Evolutionary conservation across 1,140 invertebrate genomes (phyloP), one percentile per base, ranked within the genome.

Genomic region (Ganaspis sp.): DNA sequence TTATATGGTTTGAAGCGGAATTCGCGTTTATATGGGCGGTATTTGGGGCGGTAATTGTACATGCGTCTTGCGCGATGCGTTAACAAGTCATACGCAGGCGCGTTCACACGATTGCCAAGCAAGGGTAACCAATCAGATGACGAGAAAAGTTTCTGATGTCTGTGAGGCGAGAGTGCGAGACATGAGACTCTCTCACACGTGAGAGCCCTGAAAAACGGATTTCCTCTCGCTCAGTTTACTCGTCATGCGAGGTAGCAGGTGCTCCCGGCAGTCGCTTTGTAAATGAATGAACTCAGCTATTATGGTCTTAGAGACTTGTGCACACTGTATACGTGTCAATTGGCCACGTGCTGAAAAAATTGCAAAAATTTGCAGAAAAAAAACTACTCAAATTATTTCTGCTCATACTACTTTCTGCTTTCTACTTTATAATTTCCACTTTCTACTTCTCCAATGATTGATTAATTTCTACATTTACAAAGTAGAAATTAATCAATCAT

Each of bases 1-100:
- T 87, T 88, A 86, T 84, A 84, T 77, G 78, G 83, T 79, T 83
- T 85, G 85, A 87, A 88, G 85, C 83, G 85, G 83, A 81, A 83
- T 85, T 86, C 86, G 87, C 86, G 85, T 86, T 85, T 82, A 45
- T 45, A 49, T 49, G 45, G 45, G 45, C 45, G 45, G 45, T 49
- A 49, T 49, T 49, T 49, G 45, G 45, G 45, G 45, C 45, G 45
- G 45, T 49, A 49, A 49, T 49, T 49, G 45, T 49, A 49, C 45
- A n/a, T 49, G 17, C 15, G 45, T 85, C 83, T 82, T 72, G 75
- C 77, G 26, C 74, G 83, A 82, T 76, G 80, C 77, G 71, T 75
- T 73, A 80, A 81, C 81, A 77, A 72, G 77, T 49, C 74, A 79
- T 80, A 80, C 78, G 76, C 84, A 82, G 77, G 82, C 81, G 80